Conservation (phyloP, 2,113 vertebrate species). For the Octodon degus region DNA sequence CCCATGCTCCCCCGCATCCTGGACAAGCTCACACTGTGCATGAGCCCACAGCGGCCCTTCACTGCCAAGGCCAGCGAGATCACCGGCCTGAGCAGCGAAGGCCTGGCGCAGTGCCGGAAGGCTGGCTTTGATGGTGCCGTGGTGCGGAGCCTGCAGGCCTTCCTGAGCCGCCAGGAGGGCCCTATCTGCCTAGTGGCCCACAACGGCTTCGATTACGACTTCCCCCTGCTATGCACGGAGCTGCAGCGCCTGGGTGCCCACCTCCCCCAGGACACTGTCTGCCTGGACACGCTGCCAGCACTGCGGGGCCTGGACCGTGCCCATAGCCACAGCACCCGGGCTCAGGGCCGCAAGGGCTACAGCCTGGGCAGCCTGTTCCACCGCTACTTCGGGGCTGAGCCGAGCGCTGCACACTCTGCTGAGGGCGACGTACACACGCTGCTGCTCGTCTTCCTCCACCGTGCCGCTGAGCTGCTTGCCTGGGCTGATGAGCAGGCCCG, state of each 20-base stretch:
- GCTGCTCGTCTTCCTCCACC: constrained; percentile 76
- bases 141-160: constrained; percentile 71
- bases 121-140: constrained; percentile 37
- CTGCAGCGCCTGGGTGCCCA: constrained; percentile 71
- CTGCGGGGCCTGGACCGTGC: constrained; percentile 72
- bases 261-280: constrained; percentile 75
- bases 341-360: constrained; percentile 64
- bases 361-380: constrained; percentile 77
- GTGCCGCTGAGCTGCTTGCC: constrained; percentile 66
- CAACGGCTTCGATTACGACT: constrained; percentile 84
- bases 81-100: constrained; percentile 79
- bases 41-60: constrained; percentile 78
- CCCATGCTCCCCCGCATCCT: constrained; percentile 78
- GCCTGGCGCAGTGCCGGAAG: constrained; percentile 74
- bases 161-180: constrained; percentile 82
- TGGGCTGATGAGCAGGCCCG: constrained; percentile 70
- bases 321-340: constrained; percentile 42
- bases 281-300: constrained; percentile 81
- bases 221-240: constrained; percentile 82
- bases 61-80: constrained; percentile 76
- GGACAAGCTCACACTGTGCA: constrained; percentile 84
- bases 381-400: constrained; percentile 71
- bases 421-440: constrained; percentile 74
- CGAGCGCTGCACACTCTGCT: constrained; percentile 69
- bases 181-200: constrained; percentile 86